A percentile compares a stretch with the other conserved stretches of the same genome.
phyloP scores from a whole-genome alignment of 2,888 invertebrate species.

The Dinocampus coccinellae region DNA sequence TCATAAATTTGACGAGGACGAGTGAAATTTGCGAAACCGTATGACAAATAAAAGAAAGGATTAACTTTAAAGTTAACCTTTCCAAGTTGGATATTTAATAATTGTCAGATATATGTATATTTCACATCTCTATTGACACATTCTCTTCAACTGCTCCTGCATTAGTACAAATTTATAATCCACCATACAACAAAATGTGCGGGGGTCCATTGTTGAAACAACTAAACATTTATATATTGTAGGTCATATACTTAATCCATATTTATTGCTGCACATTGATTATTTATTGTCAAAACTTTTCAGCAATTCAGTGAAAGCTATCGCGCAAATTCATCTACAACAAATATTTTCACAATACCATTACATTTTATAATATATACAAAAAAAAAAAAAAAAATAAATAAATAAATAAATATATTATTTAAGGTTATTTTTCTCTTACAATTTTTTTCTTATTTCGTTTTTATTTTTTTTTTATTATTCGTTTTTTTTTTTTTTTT shows the following conservation, averaged over 20 bases:
- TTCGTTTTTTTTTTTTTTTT: constrained; percentile 3
- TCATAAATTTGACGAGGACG: constrained; percentile 54
- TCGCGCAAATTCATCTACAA: not conserved
- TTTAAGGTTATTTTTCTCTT: too few species aligned
- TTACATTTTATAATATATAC: not conserved
- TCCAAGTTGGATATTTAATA: not conserved
- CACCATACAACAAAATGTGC: not conserved
- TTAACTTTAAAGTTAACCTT: constrained; percentile 24
- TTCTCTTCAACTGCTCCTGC: not conserved
- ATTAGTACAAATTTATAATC: not conserved
- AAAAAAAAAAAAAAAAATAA: constrained; percentile 17
- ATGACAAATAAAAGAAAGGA: constrained; percentile 26
- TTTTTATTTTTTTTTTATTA: constrained; percentile 6
- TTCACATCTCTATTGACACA: not conserved
- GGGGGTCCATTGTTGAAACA: constrained; percentile 9
- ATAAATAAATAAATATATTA: too few species aligned
- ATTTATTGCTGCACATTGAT: constrained; percentile 40
- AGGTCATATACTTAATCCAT: constrained; percentile 34
- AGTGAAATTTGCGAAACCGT: constrained; percentile 53
- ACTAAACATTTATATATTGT: not conserved
- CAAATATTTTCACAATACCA: not conserved
- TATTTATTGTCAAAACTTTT: not conserved
- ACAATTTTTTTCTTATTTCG: too few species aligned
- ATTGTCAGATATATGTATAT: not conserved
- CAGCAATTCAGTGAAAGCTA: not conserved